Evolutionary conservation across 2,113 vertebrate species (phyloP).

Genomic region (Murina feae): DNA sequence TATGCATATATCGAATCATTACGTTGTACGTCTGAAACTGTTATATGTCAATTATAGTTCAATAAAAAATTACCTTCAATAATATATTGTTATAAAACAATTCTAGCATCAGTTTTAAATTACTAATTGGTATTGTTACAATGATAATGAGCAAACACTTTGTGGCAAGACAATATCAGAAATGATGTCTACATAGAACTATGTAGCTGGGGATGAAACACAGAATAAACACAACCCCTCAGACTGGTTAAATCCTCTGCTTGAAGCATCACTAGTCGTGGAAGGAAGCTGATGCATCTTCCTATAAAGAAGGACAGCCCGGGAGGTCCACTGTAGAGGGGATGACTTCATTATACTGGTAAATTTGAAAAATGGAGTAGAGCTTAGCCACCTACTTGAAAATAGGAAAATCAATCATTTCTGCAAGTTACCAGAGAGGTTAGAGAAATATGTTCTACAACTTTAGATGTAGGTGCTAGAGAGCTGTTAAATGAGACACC

Average conservation of each 20-base stretch:
- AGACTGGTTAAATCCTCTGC: not conserved
- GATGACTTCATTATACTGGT: not conserved
- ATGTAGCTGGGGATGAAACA: not conserved
- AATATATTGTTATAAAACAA: conserved; percentile 19
- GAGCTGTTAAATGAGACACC: not conserved
- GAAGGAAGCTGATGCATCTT: not conserved
- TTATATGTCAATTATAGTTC: not conserved
- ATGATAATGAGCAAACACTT: not conserved
- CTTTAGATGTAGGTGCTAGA: not conserved
- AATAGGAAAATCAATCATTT: not conserved
- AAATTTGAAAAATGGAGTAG: not conserved
- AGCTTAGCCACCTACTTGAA: not conserved
- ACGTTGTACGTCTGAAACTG: not conserved
- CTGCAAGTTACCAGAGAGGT: not conserved
- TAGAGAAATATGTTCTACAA: not conserved
- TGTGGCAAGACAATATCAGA: not conserved
- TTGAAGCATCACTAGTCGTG: not conserved
- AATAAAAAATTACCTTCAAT: not conserved
- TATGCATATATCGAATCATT: not conserved
- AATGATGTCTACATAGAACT: not conserved
- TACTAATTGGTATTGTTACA: not conserved
- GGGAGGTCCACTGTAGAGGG: not conserved
- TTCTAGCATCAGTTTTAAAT: not conserved
- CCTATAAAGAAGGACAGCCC: not conserved
- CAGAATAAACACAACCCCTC: not conserved